Percentiles rank a stretch among this genome's conserved stretches.
Evolutionary conservation across 2,113 vertebrate genomes (phyloP).

Genomic region (Gobio gobio): DNA sequence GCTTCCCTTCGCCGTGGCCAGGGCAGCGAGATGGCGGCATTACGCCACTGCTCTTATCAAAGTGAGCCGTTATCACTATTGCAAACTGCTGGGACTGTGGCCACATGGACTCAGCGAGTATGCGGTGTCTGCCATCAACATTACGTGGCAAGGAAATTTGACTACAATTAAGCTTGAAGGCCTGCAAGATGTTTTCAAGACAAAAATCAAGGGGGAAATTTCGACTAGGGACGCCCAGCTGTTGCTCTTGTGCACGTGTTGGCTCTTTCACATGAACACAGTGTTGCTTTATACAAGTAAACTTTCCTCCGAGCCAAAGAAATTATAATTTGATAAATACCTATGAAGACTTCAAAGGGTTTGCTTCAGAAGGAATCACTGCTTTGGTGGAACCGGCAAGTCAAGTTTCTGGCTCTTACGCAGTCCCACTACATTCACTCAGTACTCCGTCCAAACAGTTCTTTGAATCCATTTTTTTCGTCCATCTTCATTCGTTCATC

Average conservation of each 20-base stretch:
- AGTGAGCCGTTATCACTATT: constrained; percentile 63
- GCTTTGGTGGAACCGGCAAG: neutral
- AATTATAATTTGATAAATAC: constrained; percentile 40
- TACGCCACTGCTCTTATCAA: constrained; percentile 64
- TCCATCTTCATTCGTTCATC: constrained; percentile 19
- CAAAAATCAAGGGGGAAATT: constrained; percentile 24
- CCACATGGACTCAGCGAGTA: constrained; percentile 41
- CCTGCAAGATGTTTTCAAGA: constrained; percentile 38
- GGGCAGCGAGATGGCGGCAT: constrained; percentile 63
- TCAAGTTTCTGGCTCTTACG: neutral
- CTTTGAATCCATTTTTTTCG: neutral
- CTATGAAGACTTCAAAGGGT: constrained; percentile 30
- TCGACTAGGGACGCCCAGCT: constrained; percentile 37
- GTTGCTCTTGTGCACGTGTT: constrained; percentile 23
- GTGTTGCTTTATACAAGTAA: constrained; percentile 24
- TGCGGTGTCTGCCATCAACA: neutral
- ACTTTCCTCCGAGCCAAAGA: constrained; percentile 21
- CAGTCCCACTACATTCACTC: constrained; percentile 15
- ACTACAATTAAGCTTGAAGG: constrained; percentile 57
- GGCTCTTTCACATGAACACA: neutral
- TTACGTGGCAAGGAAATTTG: constrained; percentile 63
- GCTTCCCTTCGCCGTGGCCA: constrained; percentile 69
- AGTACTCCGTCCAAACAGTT: constrained; percentile 18
- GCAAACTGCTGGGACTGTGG: constrained; percentile 51
- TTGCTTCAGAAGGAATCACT: constrained; percentile 14